Conservation (phyloP, 1,140 invertebrate species). For the Caenorhabditis inopinata region DNA sequence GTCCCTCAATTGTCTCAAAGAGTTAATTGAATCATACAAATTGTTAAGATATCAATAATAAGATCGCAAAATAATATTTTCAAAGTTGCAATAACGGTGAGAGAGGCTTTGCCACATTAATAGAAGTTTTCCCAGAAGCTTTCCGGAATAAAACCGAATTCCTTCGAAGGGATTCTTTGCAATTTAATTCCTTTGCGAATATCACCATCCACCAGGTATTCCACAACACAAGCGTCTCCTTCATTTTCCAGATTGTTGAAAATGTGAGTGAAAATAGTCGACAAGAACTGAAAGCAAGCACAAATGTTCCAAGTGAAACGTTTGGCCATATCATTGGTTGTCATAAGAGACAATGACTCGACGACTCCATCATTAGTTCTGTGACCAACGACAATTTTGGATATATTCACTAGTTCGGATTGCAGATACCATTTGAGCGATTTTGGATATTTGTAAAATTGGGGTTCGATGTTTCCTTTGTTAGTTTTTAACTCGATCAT, state of each 20-base stretch:
- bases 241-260: neutral
- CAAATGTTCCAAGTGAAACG: neutral
- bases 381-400: constrained; percentile 74
- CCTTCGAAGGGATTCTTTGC: neutral
- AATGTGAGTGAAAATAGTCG: neutral
- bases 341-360: constrained; percentile 57
- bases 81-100: no score
- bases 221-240: neutral
- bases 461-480: constrained; percentile 69
- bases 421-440: constrained; percentile 77
- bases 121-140: neutral
- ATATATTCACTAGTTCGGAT: constrained; percentile 74
- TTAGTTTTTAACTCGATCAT: constrained; percentile 74
- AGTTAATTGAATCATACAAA: no score
- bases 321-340: neutral
- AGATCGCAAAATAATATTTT: no score
- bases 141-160: neutral
- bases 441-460: constrained; percentile 70
- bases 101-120: no score
- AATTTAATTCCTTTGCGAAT: neutral
- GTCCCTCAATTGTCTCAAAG: no score
- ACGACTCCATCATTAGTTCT: constrained; percentile 74
- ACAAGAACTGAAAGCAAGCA: neutral
- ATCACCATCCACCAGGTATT: neutral
- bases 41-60: no score